phyloP scores from a whole-genome alignment of 2,888 invertebrate genomes.

The Ashinkailepas kermadecensis region DNA sequence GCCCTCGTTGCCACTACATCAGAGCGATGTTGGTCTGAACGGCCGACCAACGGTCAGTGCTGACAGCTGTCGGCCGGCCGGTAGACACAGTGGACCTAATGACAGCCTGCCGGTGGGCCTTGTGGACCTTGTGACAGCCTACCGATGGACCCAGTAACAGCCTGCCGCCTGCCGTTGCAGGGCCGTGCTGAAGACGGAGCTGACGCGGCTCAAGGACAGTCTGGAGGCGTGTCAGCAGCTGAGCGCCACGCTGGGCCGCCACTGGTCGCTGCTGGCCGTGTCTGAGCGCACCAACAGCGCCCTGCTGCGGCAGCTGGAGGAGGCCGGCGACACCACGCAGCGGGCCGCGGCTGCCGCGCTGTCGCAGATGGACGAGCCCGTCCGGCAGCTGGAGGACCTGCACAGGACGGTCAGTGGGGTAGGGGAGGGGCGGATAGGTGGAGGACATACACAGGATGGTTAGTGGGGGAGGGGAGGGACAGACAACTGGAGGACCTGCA shows the following conservation, averaged over 20 bases:
- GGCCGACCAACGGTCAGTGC: too few species aligned
- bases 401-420: not conserved
- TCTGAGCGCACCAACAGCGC: slow-evolving; percentile 9
- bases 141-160: too few species aligned
- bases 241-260: slow-evolving; percentile 12
- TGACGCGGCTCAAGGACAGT: slow-evolving; percentile 18
- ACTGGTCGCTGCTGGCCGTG: slow-evolving; percentile 22
- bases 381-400: not conserved
- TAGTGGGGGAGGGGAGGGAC: too few species aligned
- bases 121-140: too few species aligned
- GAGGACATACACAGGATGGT: too few species aligned
- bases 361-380: not conserved
- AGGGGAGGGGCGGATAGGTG: too few species aligned
- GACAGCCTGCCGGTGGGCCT: too few species aligned
- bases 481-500: not conserved
- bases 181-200: slow-evolving; percentile 24
- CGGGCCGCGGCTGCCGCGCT: not conserved
- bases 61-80: too few species aligned
- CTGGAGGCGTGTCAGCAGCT: slow-evolving; percentile 23
- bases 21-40: too few species aligned
- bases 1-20: too few species aligned
- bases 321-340: not conserved
- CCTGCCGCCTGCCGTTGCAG: not conserved
- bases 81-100: too few species aligned
- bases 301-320: slow-evolving; percentile 18